Evolutionary conservation across 2,797 vertebrate species (phyloP).

Genomic region (Morelia viridis): DNA sequence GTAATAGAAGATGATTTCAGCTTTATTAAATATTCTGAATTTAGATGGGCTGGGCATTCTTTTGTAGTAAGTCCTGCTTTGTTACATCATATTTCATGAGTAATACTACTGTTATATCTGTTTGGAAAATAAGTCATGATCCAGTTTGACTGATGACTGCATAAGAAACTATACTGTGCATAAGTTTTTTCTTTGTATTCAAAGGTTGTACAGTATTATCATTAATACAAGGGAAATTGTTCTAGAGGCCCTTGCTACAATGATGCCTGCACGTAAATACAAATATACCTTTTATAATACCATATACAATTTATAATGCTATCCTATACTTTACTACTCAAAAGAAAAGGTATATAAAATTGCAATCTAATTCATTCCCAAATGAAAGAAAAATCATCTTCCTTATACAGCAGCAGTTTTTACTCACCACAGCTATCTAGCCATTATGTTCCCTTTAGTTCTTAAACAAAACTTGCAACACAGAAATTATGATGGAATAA

Average conservation of each 20-base stretch:
- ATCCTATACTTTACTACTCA: not conserved
- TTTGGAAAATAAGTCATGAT: constrained; percentile 9
- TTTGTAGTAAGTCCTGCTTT: not conserved
- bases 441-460: not conserved
- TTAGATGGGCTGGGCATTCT: not conserved
- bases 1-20: not conserved
- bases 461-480: not conserved
- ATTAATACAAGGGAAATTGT: not conserved
- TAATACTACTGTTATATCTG: constrained; percentile 5
- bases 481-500: not conserved
- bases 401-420: not conserved
- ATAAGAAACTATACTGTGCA: not conserved
- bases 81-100: constrained; percentile 12
- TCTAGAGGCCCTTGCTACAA: not conserved
- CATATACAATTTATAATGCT: not conserved
- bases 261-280: not conserved
- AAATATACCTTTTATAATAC: not conserved
- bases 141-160: not conserved
- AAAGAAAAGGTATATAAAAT: not conserved
- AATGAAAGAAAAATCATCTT: not conserved
- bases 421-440: not conserved
- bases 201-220: not conserved
- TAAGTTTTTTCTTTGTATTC: not conserved
- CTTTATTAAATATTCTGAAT: not conserved
- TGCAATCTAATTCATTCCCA: not conserved